Evolutionary conservation across 2,888 invertebrate species (phyloP).

Genomic region (Cerastoderma edule): DNA sequence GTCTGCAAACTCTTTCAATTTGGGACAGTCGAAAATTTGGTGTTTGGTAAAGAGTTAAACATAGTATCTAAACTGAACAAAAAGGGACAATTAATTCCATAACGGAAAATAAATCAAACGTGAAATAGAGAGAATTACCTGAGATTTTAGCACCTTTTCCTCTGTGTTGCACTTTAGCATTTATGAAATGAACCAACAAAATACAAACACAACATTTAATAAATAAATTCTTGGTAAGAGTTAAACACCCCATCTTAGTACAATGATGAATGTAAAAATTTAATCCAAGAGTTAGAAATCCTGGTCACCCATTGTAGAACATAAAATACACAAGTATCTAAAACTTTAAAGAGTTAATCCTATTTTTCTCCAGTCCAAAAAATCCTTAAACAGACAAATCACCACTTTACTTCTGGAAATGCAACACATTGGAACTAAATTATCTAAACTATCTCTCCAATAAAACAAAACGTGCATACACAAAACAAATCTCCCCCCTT

Average conservation of each 20-base stretch:
- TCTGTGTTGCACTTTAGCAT: conserved; percentile 8
- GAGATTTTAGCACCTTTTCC: conserved; percentile 22
- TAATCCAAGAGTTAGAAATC: background rate
- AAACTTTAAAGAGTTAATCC: background rate
- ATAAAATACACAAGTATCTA: background rate
- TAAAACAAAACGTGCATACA: background rate
- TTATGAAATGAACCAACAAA: background rate
- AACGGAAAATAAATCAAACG: background rate
- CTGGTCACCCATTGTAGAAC: background rate
- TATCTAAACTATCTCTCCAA: background rate
- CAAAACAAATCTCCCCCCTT: conserved; percentile 13
- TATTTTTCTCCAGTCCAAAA: background rate
- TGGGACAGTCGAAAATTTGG: too few species aligned
- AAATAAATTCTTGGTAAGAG: background rate
- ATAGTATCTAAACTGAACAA: background rate
- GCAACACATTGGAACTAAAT: background rate
- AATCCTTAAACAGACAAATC: background rate
- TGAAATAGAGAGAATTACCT: conserved; percentile 4
- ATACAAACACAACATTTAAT: background rate
- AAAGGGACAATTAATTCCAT: background rate
- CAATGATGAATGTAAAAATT: background rate
- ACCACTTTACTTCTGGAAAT: background rate
- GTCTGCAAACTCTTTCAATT: too few species aligned
- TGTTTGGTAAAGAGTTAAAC: too few species aligned
- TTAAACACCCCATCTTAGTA: conserved; percentile 4